Base-by-base conservation (phyloP, 2,888 invertebrate genomes). In the Dorcus hopei region DNA sequence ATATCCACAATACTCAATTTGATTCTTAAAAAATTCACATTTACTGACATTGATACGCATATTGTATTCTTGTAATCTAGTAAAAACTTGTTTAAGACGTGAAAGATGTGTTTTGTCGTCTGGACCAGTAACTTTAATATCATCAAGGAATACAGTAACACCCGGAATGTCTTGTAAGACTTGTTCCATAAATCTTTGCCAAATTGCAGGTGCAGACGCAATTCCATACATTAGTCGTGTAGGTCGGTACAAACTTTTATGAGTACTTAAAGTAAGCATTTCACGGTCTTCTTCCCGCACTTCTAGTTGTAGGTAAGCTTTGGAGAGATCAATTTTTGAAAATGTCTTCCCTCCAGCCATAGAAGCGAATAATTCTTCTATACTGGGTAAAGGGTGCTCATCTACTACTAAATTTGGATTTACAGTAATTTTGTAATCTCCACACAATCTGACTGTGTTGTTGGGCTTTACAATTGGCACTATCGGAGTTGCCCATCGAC, bases 401-500 rank as follows among this genome's bases (percentile, higher is more conserved):
- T 68, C 65, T 9, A 61, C 61, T 39, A 65, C 52, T 51, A 70
- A 58, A 16, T 55, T 11, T 2, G 64, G 63, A 52, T 70, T 70
- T 38, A 69, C 38, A 6, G 66, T 66, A 2, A 66, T 9, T 33
- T 66, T 69, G 43, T 64, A 70, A 59, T 69, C 61, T 1, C 67
- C 66, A 50, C 68, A 68, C 43, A 69, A 60, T 42, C 70, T 59
- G 3, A 74, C 61, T 6, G 42, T 38, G 3, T 64, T 65, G 50
- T 69, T 57, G 16, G 61, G 59, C 61, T 74, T 74, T 3, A 63
- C 51, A 11, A 74, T 69, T 3, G 68, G 67, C 1, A 73, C 73
- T 16, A 72, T 67, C 2, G 74, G 73, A 8, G 74, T 72, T n/a
- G 69, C 72, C 71, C 73, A 74, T 40, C 72, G 68, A 23, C 70